These are phyloP conservation scores for Cyprinus carpio DNA, from an alignment of 2,113 vertebrate genomes.

Conservation along the genomic window DNA sequence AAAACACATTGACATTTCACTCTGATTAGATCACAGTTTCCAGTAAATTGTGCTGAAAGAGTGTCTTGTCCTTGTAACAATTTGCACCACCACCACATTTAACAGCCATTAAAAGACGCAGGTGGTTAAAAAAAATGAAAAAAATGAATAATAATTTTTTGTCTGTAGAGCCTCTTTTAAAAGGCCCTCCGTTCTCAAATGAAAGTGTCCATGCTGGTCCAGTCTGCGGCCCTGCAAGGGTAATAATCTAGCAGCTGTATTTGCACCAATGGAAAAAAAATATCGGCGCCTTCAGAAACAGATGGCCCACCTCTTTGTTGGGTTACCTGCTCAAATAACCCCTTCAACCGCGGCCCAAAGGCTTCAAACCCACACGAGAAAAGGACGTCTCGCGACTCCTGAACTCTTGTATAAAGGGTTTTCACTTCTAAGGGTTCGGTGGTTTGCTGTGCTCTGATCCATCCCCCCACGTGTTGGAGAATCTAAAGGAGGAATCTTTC, in stretches of 20 bases:
- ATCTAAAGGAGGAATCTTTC: conserved; percentile 58
- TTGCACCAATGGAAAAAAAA: conserved; percentile 63
- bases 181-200: conserved; percentile 59
- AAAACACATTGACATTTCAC: background rate
- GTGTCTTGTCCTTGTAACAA: conserved; percentile 5
- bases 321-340: conserved; percentile 56
- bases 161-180: conserved; percentile 58
- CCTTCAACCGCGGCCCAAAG: conserved; percentile 17
- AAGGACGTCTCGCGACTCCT: conserved; percentile 48
- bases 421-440: conserved; percentile 63
- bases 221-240: conserved; percentile 56
- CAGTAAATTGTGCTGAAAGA: conserved; percentile 6
- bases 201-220: conserved; percentile 72
- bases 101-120: conserved; percentile 49
- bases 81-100: conserved; percentile 26
- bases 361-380: conserved; percentile 42
- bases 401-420: conserved; percentile 61
- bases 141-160: conserved; percentile 46
- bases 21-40: conserved; percentile 31
- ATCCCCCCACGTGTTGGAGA: too few species aligned
- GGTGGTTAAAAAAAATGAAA: conserved; percentile 43
- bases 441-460: conserved; percentile 60
- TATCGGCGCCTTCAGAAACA: conserved; percentile 46
- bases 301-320: conserved; percentile 62
- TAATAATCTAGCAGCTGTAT: conserved; percentile 70